These are phyloP conservation scores for Campaea margaritaria DNA, from an alignment of 2,888 invertebrate genomes.

Conservation along the genomic window DNA sequence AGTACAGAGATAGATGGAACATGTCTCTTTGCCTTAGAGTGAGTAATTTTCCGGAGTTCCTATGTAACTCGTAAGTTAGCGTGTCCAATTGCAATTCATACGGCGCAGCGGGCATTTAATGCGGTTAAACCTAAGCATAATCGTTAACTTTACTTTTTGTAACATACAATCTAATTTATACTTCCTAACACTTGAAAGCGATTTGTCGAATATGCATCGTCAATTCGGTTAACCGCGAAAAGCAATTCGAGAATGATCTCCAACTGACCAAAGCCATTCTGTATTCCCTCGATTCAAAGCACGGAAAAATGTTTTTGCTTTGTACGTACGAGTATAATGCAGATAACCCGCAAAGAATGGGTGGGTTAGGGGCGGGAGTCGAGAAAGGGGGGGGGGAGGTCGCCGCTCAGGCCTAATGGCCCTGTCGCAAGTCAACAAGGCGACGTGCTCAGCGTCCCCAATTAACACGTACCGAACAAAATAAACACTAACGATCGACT, in stretches of 20 bases:
- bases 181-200: neutral
- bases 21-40: neutral
- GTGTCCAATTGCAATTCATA: constrained; percentile 23
- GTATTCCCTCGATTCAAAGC: constrained; percentile 31
- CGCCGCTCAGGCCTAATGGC: constrained; percentile 64
- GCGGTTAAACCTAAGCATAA: constrained; percentile 14
- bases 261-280: constrained; percentile 24
- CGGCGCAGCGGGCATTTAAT: constrained; percentile 15
- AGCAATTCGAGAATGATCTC: constrained; percentile 7
- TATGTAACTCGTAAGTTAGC: neutral
- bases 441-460: constrained; percentile 71
- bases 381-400: constrained; percentile 33
- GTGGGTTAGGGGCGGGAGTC: constrained; percentile 47
- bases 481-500: constrained; percentile 62
- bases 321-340: constrained; percentile 51
- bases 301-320: constrained; percentile 35
- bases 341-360: constrained; percentile 61
- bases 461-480: constrained; percentile 70
- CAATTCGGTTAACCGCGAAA: neutral
- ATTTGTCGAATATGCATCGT: neutral
- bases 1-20: constrained; percentile 2
- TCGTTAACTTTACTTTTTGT: constrained; percentile 2
- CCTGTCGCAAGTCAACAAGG: constrained; percentile 75
- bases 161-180: no score
- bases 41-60: constrained; percentile 1